Evolutionary conservation across 2,113 vertebrate species (phyloP).

Genomic region (Scolopax mira): DNA sequence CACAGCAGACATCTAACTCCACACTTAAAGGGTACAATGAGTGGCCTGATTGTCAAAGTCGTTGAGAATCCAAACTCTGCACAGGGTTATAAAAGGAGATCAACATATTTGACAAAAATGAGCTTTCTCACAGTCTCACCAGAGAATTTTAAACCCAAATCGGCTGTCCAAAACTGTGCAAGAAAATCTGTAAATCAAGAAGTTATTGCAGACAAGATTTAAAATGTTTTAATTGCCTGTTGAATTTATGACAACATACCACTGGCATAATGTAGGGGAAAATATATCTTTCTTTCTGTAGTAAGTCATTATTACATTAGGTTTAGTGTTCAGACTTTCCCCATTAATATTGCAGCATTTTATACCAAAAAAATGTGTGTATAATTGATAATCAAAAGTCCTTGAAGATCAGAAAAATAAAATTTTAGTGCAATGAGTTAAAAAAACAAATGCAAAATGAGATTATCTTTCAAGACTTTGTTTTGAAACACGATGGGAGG

Average conservation of each 20-base stretch:
- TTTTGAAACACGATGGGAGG: background rate
- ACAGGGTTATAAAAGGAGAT: background rate
- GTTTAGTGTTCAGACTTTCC: background rate
- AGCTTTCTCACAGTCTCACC: background rate
- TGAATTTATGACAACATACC: slow-evolving; percentile 65
- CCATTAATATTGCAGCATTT: background rate
- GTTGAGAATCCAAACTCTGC: background rate
- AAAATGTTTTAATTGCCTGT: slow-evolving; percentile 53
- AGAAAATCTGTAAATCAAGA: slow-evolving; percentile 31
- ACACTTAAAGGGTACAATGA: background rate
- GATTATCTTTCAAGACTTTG: background rate
- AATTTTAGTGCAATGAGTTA: background rate
- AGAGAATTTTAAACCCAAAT: background rate
- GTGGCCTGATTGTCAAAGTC: background rate
- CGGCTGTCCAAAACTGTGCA: background rate
- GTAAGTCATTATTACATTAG: background rate
- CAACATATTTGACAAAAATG: background rate
- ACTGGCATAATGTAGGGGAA: background rate
- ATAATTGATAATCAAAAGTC: background rate
- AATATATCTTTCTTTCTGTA: background rate
- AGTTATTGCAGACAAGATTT: slow-evolving; percentile 60
- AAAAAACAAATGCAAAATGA: background rate
- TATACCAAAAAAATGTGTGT: background rate
- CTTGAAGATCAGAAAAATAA: background rate
- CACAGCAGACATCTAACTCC: background rate